phyloP scores from a whole-genome alignment of 2,113 vertebrate species.

The Penelope pileata region DNA sequence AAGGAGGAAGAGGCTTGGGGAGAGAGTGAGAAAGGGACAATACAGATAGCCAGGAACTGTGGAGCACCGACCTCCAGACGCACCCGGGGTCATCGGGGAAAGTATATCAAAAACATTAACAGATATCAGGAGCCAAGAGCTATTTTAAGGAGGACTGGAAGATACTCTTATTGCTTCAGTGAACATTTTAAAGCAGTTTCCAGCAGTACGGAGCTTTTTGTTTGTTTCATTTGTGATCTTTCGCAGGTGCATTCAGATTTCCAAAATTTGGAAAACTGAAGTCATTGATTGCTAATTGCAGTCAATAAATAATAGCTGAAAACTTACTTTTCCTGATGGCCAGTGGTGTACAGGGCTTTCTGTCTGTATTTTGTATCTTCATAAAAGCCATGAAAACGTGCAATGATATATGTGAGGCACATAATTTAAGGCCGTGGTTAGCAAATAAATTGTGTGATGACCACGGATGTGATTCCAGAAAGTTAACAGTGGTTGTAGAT shows the following conservation, averaged over 20 bases:
- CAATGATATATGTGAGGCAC: background rate
- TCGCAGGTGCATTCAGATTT: background rate
- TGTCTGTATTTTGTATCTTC: background rate
- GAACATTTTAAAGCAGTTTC: background rate
- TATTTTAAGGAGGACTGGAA: conserved; percentile 42
- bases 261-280: background rate
- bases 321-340: background rate
- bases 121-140: background rate
- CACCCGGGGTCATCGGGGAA: conserved; percentile 7
- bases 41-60: conserved; percentile 52
- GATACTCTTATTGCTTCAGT: background rate
- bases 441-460: background rate
- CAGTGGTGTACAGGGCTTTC: background rate
- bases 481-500: background rate
- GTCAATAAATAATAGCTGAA: background rate
- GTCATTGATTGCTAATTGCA: background rate
- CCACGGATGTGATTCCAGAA: background rate
- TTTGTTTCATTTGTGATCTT: background rate
- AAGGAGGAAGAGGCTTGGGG: background rate
- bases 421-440: background rate
- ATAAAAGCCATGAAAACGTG: background rate
- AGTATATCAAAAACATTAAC: conserved; percentile 11
- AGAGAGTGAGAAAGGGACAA: conserved; percentile 42
- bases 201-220: background rate
- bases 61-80: conserved; percentile 22